A percentile compares a stretch with the other conserved stretches of the same genome.
Evolutionary conservation across 2,797 vertebrate species (phyloP).

Genomic region (Fratercula arctica): DNA sequence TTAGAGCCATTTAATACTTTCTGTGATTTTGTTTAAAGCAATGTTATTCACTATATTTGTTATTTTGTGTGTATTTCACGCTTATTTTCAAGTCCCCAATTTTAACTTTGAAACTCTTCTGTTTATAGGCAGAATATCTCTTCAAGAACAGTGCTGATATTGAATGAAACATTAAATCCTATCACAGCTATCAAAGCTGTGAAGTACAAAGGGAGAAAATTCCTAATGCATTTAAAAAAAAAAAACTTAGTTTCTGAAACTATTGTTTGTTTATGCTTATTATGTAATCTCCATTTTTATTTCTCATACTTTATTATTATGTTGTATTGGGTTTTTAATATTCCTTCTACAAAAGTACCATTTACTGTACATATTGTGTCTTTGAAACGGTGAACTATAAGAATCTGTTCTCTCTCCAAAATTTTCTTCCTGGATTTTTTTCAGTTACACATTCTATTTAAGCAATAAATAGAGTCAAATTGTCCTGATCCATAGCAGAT

Average conservation of each 20-base stretch:
- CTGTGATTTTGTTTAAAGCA: neutral
- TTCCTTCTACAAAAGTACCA: neutral
- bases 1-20: neutral
- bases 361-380: neutral
- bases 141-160: constrained; percentile 84
- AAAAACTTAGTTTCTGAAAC: neutral
- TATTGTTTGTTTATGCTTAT: neutral
- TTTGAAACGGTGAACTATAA: neutral
- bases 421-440: neutral
- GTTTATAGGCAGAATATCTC: constrained; percentile 89
- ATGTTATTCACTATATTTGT: neutral
- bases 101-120: constrained; percentile 36
- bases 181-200: neutral
- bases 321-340: neutral
- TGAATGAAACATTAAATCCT: constrained; percentile 32
- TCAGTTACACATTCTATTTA: neutral
- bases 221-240: neutral
- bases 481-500: neutral
- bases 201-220: neutral
- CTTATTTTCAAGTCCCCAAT: neutral
- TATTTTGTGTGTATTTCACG: neutral
- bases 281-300: neutral
- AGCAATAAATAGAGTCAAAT: neutral
- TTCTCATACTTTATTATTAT: neutral
- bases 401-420: neutral